Conservation (phyloP, 2,888 invertebrate species). For the Drosophila fungiperda region DNA sequence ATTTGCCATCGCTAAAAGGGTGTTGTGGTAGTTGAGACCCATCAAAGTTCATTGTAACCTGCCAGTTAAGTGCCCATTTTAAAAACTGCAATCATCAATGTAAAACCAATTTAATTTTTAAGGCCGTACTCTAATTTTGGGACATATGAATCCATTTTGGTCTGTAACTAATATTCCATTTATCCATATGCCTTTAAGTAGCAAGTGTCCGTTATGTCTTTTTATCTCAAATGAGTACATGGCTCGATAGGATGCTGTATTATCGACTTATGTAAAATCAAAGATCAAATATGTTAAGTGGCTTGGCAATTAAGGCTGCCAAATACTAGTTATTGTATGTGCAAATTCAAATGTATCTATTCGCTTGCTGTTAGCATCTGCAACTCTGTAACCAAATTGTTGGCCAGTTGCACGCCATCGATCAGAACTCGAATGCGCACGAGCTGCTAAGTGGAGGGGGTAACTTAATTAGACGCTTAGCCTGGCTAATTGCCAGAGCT, state of each 20-base stretch:
- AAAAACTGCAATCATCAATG: not conserved
- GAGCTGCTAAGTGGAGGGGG: conserved; percentile 53
- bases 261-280: not conserved
- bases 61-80: not conserved
- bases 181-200: not conserved
- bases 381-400: conserved; percentile 43
- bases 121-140: not conserved
- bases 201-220: not conserved
- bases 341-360: conserved; percentile 23
- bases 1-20: not conserved
- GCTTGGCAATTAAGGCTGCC: conserved; percentile 13
- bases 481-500: conserved; percentile 67
- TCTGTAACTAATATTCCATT: not conserved
- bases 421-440: conserved; percentile 60
- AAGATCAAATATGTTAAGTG: not conserved
- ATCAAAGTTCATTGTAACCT: conserved; percentile 10
- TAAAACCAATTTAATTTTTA: not conserved
- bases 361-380: conserved; percentile 19
- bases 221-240: not conserved
- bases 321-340: conserved; percentile 21
- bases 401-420: conserved; percentile 52
- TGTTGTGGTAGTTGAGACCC: conserved; percentile 13
- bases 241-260: not conserved
- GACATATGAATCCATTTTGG: not conserved
- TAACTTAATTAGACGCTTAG: conserved; percentile 79